Percentiles rank a stretch among this genome's conserved stretches.
These are phyloP conservation scores for Andrena hattorfiana DNA, from an alignment of 2,888 invertebrate species.

Conservation along the genomic window DNA sequence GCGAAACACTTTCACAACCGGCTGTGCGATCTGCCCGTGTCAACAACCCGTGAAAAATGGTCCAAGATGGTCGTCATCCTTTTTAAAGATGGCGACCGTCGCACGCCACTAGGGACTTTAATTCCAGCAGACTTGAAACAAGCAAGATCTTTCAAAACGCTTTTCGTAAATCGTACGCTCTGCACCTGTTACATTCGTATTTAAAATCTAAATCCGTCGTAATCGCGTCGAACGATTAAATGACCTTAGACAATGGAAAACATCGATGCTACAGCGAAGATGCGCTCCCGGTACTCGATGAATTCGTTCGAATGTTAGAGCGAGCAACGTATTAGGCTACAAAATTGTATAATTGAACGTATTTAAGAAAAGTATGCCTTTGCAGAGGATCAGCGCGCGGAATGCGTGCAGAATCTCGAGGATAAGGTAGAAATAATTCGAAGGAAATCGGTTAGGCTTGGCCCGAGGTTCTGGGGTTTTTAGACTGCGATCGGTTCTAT, in stretches of 20 bases:
- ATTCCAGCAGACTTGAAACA: neutral
- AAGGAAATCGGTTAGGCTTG: neutral
- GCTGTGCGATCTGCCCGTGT: conserved; percentile 81
- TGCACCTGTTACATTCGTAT: neutral
- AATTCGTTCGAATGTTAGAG: neutral
- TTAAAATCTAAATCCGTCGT: conserved; percentile 4
- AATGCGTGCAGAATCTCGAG: neutral
- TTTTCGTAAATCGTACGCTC: neutral
- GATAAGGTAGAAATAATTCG: neutral
- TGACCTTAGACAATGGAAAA: neutral
- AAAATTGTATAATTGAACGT: neutral
- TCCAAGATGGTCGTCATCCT: conserved; percentile 76
- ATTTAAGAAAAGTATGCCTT: neutral
- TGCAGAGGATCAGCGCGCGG: too few relatives aligned
- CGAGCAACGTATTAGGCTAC: neutral
- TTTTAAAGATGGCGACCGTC: conserved; percentile 71
- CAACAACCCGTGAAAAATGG: conserved; percentile 82
- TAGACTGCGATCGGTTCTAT: conserved; percentile 37
- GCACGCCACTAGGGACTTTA: conserved; percentile 61
- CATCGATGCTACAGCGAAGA: neutral
- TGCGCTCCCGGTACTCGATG: too few relatives aligned
- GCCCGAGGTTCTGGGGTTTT: conserved; percentile 27
- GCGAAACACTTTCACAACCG: conserved; percentile 80
- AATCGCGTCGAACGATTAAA: neutral
- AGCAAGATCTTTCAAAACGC: neutral